Percentiles rank a stretch among this genome's conserved stretches.
These are phyloP conservation scores for Microdon myrmicae DNA, from an alignment of 2,888 invertebrate species.

Conservation along the genomic window DNA sequence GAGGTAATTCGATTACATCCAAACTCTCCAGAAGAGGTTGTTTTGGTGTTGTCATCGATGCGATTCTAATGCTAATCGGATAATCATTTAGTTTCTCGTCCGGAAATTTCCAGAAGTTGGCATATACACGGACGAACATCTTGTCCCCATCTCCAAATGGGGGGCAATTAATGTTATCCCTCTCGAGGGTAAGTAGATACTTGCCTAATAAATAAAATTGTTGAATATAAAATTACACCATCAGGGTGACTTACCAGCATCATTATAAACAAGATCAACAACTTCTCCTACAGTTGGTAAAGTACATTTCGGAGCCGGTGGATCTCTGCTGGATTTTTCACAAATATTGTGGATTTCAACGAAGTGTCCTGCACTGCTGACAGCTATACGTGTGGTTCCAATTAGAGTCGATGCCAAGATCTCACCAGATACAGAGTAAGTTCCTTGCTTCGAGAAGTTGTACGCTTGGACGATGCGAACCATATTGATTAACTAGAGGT, in stretches of 20 bases:
- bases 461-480: constrained; percentile 66
- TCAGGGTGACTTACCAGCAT: constrained; percentile 68
- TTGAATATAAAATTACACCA: background rate
- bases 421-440: constrained; percentile 63
- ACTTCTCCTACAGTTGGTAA: constrained; percentile 81
- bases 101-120: constrained; percentile 73
- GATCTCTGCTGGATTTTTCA: constrained; percentile 56
- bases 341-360: constrained; percentile 64
- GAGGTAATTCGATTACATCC: constrained; percentile 80
- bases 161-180: constrained; percentile 63
- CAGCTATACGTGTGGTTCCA: constrained; percentile 62
- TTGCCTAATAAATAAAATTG: constrained; percentile 56
- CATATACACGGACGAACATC: constrained; percentile 74
- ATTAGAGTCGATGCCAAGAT: constrained; percentile 63
- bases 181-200: constrained; percentile 62
- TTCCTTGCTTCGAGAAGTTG: constrained; percentile 65
- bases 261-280: constrained; percentile 74
- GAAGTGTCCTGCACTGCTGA: constrained; percentile 65
- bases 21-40: constrained; percentile 73
- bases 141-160: constrained; percentile 65
- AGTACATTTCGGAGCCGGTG: constrained; percentile 65
- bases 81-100: constrained; percentile 67
- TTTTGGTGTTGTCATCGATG: constrained; percentile 79
- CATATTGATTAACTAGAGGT: constrained; percentile 56
- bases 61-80: constrained; percentile 71